These are phyloP conservation scores for Arrhopalites spinosus DNA, from an alignment of 2,888 invertebrate genomes.

Conservation along the genomic window DNA sequence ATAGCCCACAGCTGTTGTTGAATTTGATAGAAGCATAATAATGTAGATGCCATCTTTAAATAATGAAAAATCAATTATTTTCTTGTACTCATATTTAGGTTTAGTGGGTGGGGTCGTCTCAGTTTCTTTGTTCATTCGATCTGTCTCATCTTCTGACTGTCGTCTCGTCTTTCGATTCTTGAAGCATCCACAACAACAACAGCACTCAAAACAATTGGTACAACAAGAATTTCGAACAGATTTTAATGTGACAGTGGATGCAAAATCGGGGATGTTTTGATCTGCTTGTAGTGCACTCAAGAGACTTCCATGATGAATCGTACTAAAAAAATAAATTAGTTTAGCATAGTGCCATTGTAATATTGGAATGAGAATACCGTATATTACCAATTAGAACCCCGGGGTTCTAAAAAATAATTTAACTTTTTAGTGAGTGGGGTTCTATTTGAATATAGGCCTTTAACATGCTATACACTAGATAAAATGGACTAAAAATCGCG, in stretches of 20 bases:
- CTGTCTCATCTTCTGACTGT: background rate
- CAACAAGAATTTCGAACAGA: conserved; percentile 43
- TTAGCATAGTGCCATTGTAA: no score
- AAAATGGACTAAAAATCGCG: no score
- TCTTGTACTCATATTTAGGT: conserved; percentile 60
- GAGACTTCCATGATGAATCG: conserved; percentile 84
- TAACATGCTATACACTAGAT: no score
- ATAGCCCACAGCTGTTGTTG: conserved; percentile 83
- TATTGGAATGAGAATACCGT: no score
- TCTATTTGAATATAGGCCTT: no score
- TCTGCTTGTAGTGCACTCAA: conserved; percentile 73
- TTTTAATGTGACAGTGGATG: conserved; percentile 73
- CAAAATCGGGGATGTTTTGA: conserved; percentile 61
- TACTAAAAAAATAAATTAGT: no score
- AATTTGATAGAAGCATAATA: conserved; percentile 81
- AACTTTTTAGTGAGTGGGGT: no score
- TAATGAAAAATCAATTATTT: conserved; percentile 75
- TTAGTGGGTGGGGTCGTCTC: conserved; percentile 7
- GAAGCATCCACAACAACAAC: conserved; percentile 14
- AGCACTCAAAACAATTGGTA: conserved; percentile 18
- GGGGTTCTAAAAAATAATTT: no score
- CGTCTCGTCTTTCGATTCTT: conserved; percentile 5
- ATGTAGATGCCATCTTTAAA: conserved; percentile 79
- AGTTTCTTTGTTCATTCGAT: conserved; percentile 12
- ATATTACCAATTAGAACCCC: no score